phyloP scores from a whole-genome alignment of 2,888 invertebrate species.

The Ernsta delagoae region DNA sequence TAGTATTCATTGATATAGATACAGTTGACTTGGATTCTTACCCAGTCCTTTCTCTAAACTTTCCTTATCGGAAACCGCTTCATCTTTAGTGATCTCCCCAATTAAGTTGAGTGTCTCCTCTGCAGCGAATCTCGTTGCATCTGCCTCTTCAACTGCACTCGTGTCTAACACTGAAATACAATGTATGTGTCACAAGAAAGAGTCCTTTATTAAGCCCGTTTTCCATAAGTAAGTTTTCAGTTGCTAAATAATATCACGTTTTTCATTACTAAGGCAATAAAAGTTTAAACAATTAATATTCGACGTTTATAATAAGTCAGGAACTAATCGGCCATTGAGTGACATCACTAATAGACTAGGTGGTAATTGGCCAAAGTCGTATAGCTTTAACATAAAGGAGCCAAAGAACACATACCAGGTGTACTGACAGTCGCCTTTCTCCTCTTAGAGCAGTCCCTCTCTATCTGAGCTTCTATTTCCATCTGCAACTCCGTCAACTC shows the following conservation, averaged over 20 bases:
- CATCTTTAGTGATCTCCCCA: conserved; percentile 66
- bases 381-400: neutral
- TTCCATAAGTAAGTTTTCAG: neutral
- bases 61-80: conserved; percentile 40
- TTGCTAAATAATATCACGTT: neutral
- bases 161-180: conserved; percentile 49
- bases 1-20: too few relatives aligned
- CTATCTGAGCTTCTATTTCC: conserved; percentile 93
- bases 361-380: too few relatives aligned
- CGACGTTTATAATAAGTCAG: neutral
- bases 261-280: neutral
- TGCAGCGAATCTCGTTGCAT: conserved; percentile 72
- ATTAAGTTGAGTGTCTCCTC: conserved; percentile 72
- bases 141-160: conserved; percentile 60
- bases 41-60: conserved; percentile 68
- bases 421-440: conserved; percentile 50
- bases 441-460: conserved; percentile 84
- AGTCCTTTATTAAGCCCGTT: neutral
- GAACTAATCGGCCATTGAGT: too few relatives aligned
- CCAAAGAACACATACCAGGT: conserved; percentile 7
- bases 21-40: too few relatives aligned
- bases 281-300: neutral
- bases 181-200: neutral
- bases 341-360: too few relatives aligned
- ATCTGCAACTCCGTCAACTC: conserved; percentile 91